Base-by-base conservation (phyloP, 2,113 vertebrate genomes). In the Ibidorhyncha struthersii region DNA sequence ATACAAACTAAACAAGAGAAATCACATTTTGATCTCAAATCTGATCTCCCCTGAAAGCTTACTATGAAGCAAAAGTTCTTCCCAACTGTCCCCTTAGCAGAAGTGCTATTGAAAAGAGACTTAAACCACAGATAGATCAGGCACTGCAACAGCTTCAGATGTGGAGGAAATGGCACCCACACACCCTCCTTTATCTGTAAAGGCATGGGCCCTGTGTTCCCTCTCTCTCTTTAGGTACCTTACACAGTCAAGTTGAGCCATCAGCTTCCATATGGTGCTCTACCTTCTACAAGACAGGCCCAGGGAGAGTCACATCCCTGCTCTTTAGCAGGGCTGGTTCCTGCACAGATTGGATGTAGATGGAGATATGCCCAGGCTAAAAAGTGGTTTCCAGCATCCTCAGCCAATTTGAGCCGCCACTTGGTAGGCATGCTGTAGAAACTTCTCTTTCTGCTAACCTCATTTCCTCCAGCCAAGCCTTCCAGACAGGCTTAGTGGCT, bases 311-410 rank as follows among this genome's bases (percentile, higher is more conserved):
- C 91, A 76, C 69, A 81, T 71, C 72, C 29, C 56, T 50, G n/a
- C 47, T 96, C 96, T 59, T 91, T 43, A 82, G 69, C 15, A 8
- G 15, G 43, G 36, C 8, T 47, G 55, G 55, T 12, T 86, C 81
- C 84, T 90, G 96, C 96, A 96, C 91, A 96, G 94, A 96, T 87
- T 85, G 91, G 52, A 67, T 47, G 34, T 52, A 82, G 84, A 96
- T 93, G 94, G 96, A 96, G 78, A 72, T 11, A 3, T 90, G 92
- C 93, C 96, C 89, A 91, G 70, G 56, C 78, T 93, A 38, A 84
- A 71, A 93, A 87, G 34, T 49, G 27, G 3, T 76, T 96, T 94
- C 89, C 91, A 95, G 84, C 70, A 94, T 69, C 73, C 78, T 52
- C 56, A 78, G 96, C 93, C 95, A 96, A 85, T 34, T 65, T 34